Base-by-base conservation (phyloP, 2,113 vertebrate species). In the Chaetorhynchus papuensis region DNA sequence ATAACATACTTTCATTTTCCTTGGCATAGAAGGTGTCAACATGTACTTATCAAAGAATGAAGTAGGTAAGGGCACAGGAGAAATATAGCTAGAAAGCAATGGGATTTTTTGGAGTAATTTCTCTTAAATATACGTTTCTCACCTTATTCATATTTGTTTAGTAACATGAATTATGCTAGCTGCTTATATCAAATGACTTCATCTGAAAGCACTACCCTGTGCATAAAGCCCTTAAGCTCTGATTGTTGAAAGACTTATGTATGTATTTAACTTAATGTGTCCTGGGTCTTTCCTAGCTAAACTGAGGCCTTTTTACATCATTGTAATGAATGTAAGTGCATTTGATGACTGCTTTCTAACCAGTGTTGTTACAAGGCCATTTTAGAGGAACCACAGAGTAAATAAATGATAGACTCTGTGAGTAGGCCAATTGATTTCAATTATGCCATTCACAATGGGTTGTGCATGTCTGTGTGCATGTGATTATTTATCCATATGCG, bases 401-500 rank as follows among this genome's bases (percentile, higher is more conserved):
- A 92, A 71, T 44, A 80, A 83, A 59, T 52, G 3, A 35, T 41
- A 49, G 56, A 41, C 22, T 15, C 31, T 71, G 35, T 64, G 69
- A 94, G 33, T 6, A 68, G 44, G 22, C 56, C 56, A 39, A 68
- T 68, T 82, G 54, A 79, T 81, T 87, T 60, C 41, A 53, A 3
- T 75, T 41, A 64, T 19, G 49, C 37, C 41, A 10, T 45, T 87
- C 50, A 87, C 77, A 76, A 24, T 53, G 31, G 9, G 4, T 8
- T 66, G 20, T 63, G 54, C 5, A 1, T 53, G 24, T 66, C 41
- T 27, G 30, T 49, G n/a, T 75, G 47, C 39, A 5, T 23, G 19
- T 22, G 21, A 41, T 60, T 57, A 24, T 89, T 71, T 70, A 50
- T n/a, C 49, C 4, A 1, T 57, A n/a, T 10, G 47, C 0, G 0